Conservation (phyloP, 2,797 vertebrate species). For the Anabas testudineus region DNA sequence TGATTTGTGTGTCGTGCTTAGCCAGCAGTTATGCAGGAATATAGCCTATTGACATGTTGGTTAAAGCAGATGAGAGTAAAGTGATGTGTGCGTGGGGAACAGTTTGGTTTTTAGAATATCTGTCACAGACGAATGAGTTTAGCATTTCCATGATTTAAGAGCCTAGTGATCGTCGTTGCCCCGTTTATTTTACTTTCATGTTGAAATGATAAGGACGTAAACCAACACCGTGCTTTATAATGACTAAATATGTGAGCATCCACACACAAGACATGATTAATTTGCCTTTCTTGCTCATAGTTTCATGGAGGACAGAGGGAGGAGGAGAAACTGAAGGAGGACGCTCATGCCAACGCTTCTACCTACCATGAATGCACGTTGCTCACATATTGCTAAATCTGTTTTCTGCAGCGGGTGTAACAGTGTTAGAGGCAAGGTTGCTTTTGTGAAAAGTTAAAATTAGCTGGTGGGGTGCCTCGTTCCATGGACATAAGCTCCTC, state of each 20-base stretch:
- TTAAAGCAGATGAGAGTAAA: conserved; percentile 27
- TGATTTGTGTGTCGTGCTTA: conserved; percentile 13
- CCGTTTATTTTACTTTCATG: conserved; percentile 5
- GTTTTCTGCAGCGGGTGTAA: conserved; percentile 57
- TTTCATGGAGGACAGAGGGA: conserved; percentile 14
- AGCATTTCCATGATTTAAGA: not conserved
- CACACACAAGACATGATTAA: conserved; percentile 1
- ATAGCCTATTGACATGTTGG: conserved; percentile 21
- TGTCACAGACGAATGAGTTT: not conserved
- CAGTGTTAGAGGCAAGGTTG: conserved; percentile 43
- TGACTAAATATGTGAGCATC: not conserved
- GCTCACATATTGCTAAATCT: conserved; percentile 52
- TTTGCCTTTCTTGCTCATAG: conserved; percentile 11
- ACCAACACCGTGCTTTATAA: conserved; percentile 3
- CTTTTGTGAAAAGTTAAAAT: conserved; percentile 72
- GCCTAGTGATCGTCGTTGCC: conserved; percentile 15
- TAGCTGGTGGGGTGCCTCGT: conserved; percentile 53
- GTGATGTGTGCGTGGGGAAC: not conserved
- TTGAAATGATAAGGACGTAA: conserved; percentile 9
- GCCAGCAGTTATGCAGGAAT: conserved; percentile 6
- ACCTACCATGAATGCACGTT: conserved; percentile 43
- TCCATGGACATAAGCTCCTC: conserved; percentile 65
- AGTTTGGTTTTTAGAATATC: not conserved
- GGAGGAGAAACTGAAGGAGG: conserved; percentile 22
- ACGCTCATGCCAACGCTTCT: conserved; percentile 35